phyloP scores from a whole-genome alignment of 2,797 vertebrate genomes.

The Odontamblyopus lacepedii region DNA sequence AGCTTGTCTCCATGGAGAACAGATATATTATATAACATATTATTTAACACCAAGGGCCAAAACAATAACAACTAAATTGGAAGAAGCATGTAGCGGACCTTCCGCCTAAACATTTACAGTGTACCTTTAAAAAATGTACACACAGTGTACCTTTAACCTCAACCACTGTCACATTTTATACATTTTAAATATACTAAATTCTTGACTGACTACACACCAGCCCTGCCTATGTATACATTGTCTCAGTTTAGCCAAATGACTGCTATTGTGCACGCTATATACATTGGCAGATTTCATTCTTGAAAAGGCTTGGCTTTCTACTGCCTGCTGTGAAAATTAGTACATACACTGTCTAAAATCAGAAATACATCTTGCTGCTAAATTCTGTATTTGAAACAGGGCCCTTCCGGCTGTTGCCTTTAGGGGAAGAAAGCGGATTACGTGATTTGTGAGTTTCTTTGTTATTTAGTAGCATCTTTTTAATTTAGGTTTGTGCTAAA shows the following conservation, averaged over 20 bases:
- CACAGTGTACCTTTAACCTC: no score
- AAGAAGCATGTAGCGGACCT: no score
- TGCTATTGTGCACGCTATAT: background rate
- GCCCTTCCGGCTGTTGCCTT: slow-evolving; percentile 1
- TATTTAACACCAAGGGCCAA: no score
- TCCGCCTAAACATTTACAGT: no score
- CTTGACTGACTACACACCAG: background rate
- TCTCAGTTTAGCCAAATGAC: background rate
- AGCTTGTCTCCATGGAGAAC: no score
- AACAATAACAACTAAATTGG: no score
- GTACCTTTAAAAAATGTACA: no score
- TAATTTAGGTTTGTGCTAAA: background rate
- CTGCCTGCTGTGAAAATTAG: slow-evolving; percentile 1
- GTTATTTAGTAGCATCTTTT: background rate
- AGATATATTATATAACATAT: no score
- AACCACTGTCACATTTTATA: background rate
- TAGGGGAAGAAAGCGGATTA: slow-evolving; percentile 1
- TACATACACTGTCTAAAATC: background rate
- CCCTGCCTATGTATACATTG: background rate
- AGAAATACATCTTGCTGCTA: background rate
- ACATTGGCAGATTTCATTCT: background rate
- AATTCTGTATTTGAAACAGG: slow-evolving; percentile 3
- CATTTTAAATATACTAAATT: background rate
- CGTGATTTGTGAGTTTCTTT: slow-evolving; percentile 4
- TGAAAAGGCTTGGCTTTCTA: background rate